These are phyloP conservation scores for Deroplatys truncata DNA, from an alignment of 2,888 invertebrate genomes.

Conservation along the genomic window DNA sequence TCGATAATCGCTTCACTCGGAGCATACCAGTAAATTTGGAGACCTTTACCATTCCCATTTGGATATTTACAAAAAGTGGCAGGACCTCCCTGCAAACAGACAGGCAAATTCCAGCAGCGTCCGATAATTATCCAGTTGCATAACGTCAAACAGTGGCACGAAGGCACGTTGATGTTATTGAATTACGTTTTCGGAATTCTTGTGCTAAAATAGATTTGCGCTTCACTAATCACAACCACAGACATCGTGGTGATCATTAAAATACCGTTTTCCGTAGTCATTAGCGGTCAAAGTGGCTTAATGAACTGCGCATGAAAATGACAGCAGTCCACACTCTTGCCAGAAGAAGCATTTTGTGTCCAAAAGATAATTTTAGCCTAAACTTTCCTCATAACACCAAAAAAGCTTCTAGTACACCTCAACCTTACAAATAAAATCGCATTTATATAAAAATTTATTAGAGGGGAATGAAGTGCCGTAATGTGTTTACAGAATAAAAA, in stretches of 20 bases:
- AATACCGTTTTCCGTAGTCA: background rate
- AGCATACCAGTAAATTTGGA: too few species aligned
- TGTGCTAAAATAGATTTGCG: background rate
- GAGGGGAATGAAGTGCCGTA: too few species aligned
- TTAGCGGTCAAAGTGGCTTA: background rate
- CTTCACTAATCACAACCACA: background rate
- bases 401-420: too few species aligned
- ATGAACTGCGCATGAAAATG: background rate
- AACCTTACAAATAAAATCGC: too few species aligned
- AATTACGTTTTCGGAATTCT: background rate
- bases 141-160: background rate
- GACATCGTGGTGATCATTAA: background rate
- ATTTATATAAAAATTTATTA: too few species aligned
- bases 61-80: background rate
- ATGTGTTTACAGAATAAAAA: too few species aligned
- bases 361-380: too few species aligned
- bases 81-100: background rate
- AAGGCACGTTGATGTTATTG: background rate
- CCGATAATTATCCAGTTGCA: background rate
- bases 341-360: too few species aligned
- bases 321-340: too few species aligned
- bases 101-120: background rate
- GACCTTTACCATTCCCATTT: background rate
- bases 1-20: too few species aligned
- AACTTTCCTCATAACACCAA: too few species aligned